A percentile compares a stretch with the other conserved stretches of the same genome.
phyloP scores from a whole-genome alignment of 2,113 vertebrate species.

The Anthoscopus minutus region DNA sequence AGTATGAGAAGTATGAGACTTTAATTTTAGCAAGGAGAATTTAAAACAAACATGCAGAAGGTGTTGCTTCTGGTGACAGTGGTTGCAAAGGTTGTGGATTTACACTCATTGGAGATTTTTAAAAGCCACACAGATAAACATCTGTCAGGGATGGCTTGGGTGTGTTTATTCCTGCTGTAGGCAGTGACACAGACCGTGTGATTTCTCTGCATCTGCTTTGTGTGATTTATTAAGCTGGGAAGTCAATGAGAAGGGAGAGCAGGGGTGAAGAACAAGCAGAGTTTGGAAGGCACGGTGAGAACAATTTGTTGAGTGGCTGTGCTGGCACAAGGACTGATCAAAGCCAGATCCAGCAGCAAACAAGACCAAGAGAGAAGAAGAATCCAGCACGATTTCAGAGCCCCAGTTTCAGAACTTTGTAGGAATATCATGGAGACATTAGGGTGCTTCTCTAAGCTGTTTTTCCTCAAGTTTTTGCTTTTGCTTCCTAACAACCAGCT shows the following conservation, averaged over 20 bases:
- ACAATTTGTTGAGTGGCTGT: background rate
- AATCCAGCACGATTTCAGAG: background rate
- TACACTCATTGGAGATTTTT: background rate
- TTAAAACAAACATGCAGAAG: background rate
- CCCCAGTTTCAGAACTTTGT: background rate
- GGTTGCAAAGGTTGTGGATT: background rate
- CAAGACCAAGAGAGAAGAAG: accelerated
- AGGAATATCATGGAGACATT: background rate
- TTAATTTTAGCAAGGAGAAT: background rate
- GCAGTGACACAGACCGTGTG: accelerated
- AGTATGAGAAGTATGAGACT: background rate
- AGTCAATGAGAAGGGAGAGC: background rate
- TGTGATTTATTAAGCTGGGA: background rate
- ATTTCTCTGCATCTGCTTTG: background rate
- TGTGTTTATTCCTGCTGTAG: background rate
- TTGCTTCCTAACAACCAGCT: background rate
- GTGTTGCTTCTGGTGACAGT: background rate
- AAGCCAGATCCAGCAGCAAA: background rate
- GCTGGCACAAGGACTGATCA: background rate
- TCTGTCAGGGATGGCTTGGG: background rate
- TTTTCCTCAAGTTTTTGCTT: background rate
- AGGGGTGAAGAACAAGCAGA: background rate
- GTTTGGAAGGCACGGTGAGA: background rate
- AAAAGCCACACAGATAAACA: background rate
- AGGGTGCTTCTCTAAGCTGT: background rate